phyloP scores from a whole-genome alignment of 2,797 vertebrate genomes.

The Lithobates pipiens region DNA sequence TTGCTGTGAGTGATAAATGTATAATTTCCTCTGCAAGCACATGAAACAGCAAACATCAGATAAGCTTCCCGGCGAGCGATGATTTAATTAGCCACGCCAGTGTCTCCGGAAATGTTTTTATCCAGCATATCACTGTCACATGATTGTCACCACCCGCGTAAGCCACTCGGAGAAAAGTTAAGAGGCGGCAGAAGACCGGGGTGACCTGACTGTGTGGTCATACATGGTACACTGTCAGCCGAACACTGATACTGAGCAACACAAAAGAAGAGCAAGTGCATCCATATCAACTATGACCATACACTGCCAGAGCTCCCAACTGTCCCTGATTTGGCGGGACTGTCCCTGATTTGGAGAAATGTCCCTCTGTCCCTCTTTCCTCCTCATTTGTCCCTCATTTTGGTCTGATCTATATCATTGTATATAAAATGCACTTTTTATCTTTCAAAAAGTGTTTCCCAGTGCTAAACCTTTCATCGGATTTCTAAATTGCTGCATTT shows the following conservation, averaged over 20 bases:
- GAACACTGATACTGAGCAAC: not conserved
- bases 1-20: not conserved
- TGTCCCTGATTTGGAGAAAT: too few relatives aligned
- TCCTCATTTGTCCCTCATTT: too few relatives aligned
- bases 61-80: slow-evolving; percentile 6
- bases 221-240: not conserved
- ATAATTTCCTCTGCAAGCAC: not conserved
- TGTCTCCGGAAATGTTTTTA: not conserved
- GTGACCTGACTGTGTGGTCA: not conserved
- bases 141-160: not conserved
- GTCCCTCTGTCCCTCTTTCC: too few relatives aligned
- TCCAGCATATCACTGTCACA: slow-evolving; percentile 11
- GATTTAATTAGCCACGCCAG: not conserved
- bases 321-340: too few relatives aligned
- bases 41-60: not conserved
- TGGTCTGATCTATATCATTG: too few relatives aligned
- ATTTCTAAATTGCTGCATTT: too few relatives aligned
- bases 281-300: too few relatives aligned
- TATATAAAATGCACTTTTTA: too few relatives aligned
- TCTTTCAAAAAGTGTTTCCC: too few relatives aligned
- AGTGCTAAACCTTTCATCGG: too few relatives aligned
- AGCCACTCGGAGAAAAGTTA: not conserved
- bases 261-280: too few relatives aligned
- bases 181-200: not conserved
- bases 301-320: too few relatives aligned